Evolutionary conservation across 2,113 vertebrate species (phyloP).

Genomic region (Propithecus coquereli): DNA sequence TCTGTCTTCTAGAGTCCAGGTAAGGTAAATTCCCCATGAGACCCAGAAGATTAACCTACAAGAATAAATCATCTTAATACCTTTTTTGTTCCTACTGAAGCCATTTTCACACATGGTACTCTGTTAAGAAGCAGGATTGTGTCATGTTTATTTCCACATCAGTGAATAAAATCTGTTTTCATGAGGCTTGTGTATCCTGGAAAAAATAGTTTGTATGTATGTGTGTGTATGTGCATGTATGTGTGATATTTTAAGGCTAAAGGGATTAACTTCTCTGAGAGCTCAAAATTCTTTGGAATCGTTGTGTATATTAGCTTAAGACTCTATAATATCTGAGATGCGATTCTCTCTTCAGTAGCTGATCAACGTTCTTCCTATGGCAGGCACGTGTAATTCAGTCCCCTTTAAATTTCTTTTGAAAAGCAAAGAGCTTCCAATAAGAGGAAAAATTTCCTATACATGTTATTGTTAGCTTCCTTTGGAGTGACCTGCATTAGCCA

Average conservation of each 20-base stretch:
- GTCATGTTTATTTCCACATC: not conserved
- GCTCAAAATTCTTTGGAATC: not conserved
- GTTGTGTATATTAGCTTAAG: not conserved
- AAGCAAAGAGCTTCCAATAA: not conserved
- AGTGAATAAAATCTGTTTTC: slow-evolving; percentile 23
- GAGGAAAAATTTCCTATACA: not conserved
- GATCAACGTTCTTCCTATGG: not conserved
- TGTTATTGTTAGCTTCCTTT: not conserved
- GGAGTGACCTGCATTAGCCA: not conserved
- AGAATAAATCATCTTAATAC: slow-evolving; percentile 33
- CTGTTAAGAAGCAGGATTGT: slow-evolving; percentile 1
- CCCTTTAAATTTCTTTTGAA: slow-evolving; percentile 15
- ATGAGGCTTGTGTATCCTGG: not conserved
- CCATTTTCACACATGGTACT: slow-evolving; percentile 40
- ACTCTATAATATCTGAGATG: not conserved
- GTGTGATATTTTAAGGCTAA: slow-evolving; percentile 15
- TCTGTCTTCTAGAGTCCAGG: not conserved
- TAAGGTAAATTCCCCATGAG: not conserved
- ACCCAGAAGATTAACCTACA: slow-evolving; percentile 45
- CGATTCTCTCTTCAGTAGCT: not conserved
- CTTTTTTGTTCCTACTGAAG: slow-evolving; percentile 61
- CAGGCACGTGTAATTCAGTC: not conserved
- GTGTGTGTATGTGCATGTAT: not conserved
- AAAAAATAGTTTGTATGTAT: not conserved
- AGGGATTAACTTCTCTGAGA: slow-evolving; percentile 17